phyloP scores from a whole-genome alignment of 2,113 vertebrate species.

The Ochotona curzoniae region DNA sequence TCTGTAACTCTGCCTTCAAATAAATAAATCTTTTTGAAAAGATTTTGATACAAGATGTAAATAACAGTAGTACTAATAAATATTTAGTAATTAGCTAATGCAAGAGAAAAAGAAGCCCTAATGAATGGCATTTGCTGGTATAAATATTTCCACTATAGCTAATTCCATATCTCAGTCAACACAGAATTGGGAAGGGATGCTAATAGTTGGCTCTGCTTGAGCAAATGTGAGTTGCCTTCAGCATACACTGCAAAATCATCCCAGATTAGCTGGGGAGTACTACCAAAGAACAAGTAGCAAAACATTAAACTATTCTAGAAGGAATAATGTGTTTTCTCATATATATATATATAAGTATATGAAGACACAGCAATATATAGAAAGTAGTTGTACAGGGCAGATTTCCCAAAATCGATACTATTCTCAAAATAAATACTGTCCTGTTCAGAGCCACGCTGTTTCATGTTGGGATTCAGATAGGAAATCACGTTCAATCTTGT shows the following conservation, averaged over 20 bases:
- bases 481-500: slow-evolving; percentile 39
- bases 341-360: background rate
- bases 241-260: background rate
- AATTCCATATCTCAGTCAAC: slow-evolving; percentile 8
- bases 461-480: background rate
- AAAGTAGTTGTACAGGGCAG: background rate
- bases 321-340: background rate
- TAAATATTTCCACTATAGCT: background rate
- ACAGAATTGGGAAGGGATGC: background rate
- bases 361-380: background rate
- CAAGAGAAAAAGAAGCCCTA: background rate
- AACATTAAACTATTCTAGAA: slow-evolving; percentile 32
- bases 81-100: background rate
- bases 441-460: slow-evolving; percentile 1
- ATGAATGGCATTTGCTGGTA: background rate
- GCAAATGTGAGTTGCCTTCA: background rate
- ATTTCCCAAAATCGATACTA: slow-evolving; percentile 20
- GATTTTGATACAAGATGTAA: slow-evolving; percentile 36
- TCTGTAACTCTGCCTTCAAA: too few species aligned
- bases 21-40: slow-evolving; percentile 20
- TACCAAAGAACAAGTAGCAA: slow-evolving; percentile 53
- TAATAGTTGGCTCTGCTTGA: slow-evolving; percentile 18
- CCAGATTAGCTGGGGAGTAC: slow-evolving; percentile 42
- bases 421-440: background rate
- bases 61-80: background rate